Evolutionary conservation across 2,797 vertebrate species (phyloP).

Genomic region (Sebastes taczanowskii): DNA sequence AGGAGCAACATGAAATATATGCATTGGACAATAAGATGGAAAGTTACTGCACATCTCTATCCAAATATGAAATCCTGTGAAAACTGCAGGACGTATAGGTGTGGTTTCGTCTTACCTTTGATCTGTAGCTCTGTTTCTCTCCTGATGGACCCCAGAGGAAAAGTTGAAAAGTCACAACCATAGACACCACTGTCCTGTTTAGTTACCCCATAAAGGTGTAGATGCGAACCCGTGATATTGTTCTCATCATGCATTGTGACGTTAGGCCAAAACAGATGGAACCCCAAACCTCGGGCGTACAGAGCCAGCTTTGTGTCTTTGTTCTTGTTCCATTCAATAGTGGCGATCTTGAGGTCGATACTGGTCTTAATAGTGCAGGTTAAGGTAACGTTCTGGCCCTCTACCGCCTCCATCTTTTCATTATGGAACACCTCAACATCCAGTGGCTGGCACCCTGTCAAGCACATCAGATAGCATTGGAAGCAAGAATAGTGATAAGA

Average conservation of each 20-base stretch:
- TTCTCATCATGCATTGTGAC: neutral
- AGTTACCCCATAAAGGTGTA: constrained; percentile 46
- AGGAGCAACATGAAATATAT: constrained; percentile 32
- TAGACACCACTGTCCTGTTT: constrained; percentile 63
- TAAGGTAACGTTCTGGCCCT: constrained; percentile 61
- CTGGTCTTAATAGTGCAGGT: constrained; percentile 25
- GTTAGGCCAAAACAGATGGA: fast-evolving
- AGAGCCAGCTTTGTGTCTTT: constrained; percentile 48
- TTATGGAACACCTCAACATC: neutral
- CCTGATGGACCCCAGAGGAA: constrained; percentile 43
- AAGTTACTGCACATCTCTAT: neutral
- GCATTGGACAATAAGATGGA: neutral
- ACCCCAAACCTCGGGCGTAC: fast-evolving
- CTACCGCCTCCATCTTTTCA: constrained; percentile 28
- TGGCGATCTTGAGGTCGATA: neutral
- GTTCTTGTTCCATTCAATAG: constrained; percentile 64
- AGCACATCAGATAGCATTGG: constrained; percentile 43
- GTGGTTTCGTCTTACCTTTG: constrained; percentile 63
- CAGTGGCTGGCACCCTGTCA: constrained; percentile 42
- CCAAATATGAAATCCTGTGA: neutral
- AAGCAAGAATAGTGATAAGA: constrained; percentile 36
- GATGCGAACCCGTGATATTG: neutral
- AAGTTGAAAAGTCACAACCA: constrained; percentile 57
- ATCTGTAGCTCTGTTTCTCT: constrained; percentile 48
- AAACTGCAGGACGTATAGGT: neutral